Evolutionary conservation across 2,113 vertebrate species (phyloP), one percentile per base, ranked within the genome.

Genomic region (Odocoileus virginianus): DNA sequence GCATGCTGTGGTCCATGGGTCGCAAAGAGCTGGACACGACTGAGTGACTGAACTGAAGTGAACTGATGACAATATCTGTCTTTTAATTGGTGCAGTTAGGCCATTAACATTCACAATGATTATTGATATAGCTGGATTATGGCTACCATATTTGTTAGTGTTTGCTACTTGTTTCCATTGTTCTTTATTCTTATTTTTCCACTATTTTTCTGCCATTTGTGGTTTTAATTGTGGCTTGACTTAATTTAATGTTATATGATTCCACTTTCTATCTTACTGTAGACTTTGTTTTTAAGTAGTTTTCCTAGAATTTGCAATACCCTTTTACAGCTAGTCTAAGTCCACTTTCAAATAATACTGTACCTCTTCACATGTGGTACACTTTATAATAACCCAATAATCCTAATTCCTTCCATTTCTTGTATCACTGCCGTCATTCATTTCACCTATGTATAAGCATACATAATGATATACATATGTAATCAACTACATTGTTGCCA

Each of bases 11-110:
- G 19, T 23, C 19, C 19, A 71, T 71, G 19, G 19, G 19, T 71
- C 2, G 0, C 67, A 71, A 40, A 71, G n/a, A 71, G 67, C n/a
- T 71, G 5, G n/a, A 71, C n/a, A 71, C 0, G 2, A 71, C 67
- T 71, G 67, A 71, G n/a, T 19, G 10, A 71, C 64, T 36, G 10
- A 36, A 67, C 16, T 67, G 64, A 71, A 71, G 9, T 71, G 64
- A 71, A 71, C 64, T 71, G n/a, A 71, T 71, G 19, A 67, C 8
- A 67, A 17, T 30, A 36, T 82, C 30, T 52, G n/a, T 30, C 25
- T 33, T 92, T 92, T 55, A 67, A 45, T n/a, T 33, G 28, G 47
- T 54, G 17, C 2, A 4, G 23, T 67, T 27, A 82, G 76, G 30
- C 12, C 33, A 33, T 16, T 83, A 28, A 40, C 13, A 45, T 83